phyloP scores from a whole-genome alignment of 2,888 invertebrate genomes.

The Epiblema foenella region DNA sequence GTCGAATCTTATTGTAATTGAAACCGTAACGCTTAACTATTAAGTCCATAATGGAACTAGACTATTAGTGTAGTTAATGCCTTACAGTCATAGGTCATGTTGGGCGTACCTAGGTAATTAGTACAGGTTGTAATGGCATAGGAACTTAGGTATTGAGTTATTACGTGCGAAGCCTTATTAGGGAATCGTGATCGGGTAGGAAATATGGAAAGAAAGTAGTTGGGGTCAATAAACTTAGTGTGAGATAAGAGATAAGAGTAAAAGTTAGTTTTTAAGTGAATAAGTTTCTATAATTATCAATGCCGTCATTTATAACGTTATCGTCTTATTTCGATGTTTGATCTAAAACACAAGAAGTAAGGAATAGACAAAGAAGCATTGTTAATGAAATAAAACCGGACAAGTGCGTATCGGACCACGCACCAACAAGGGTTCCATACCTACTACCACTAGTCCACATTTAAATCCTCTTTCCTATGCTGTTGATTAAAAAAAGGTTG shows the following conservation, averaged over 20 bases:
- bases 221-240: background rate
- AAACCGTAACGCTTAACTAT: background rate
- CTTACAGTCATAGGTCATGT: background rate
- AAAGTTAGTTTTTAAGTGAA: background rate
- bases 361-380: too few relatives aligned
- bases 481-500: too few relatives aligned
- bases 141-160: constrained; percentile 27
- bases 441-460: too few relatives aligned
- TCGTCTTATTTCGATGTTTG: background rate
- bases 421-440: too few relatives aligned
- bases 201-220: constrained; percentile 5
- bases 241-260: constrained; percentile 20
- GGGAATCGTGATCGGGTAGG: constrained; percentile 10
- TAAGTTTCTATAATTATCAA: background rate
- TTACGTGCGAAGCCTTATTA: constrained; percentile 34
- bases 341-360: background rate
- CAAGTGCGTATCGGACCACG: too few relatives aligned
- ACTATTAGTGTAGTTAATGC: background rate
- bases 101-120: constrained; percentile 7
- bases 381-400: too few relatives aligned
- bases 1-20: background rate
- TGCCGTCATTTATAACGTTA: background rate
- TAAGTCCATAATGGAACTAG: background rate
- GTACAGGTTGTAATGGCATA: constrained; percentile 23
- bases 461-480: too few relatives aligned